A percentile compares a stretch with the other conserved stretches of the same genome.
These are phyloP conservation scores for Heteromyza rotundicornis DNA, from an alignment of 2,888 invertebrate genomes.

Conservation along the genomic window DNA sequence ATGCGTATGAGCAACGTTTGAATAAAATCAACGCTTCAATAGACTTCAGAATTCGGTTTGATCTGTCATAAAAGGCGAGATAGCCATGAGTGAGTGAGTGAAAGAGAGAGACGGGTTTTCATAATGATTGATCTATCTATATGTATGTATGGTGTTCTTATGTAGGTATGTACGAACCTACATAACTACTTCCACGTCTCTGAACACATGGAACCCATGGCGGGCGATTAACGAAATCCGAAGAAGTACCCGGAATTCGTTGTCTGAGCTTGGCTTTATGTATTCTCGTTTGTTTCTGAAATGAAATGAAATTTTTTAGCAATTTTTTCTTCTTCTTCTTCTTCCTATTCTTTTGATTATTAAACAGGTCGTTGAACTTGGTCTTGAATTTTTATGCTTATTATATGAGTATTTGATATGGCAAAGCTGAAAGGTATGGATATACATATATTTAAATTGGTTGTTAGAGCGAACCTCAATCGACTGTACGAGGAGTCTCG, in stretches of 20 bases:
- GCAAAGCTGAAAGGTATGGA: constrained; percentile 17
- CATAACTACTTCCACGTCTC: neutral
- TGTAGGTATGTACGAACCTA: constrained; percentile 9
- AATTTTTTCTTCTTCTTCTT: constrained; percentile 17
- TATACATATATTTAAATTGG: neutral
- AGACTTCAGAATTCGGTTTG: too few relatives aligned
- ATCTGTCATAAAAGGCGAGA: too few relatives aligned
- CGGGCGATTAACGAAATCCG: constrained; percentile 1
- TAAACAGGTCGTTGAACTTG: constrained; percentile 55
- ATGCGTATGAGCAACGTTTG: constrained; percentile 9
- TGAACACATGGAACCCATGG: neutral
- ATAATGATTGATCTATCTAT: constrained; percentile 8
- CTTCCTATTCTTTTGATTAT: constrained; percentile 29
- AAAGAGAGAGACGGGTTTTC: neutral
- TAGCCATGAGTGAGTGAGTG: neutral
- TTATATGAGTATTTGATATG: constrained; percentile 59
- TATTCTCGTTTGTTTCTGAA: constrained; percentile 18
- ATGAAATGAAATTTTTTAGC: too few relatives aligned
- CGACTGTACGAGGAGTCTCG: neutral
- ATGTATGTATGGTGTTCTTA: constrained; percentile 20
- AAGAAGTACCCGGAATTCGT: constrained; percentile 25
- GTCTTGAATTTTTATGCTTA: constrained; percentile 50
- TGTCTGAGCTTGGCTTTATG: constrained; percentile 5
- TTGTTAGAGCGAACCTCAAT: too few relatives aligned
- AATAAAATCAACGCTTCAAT: too few relatives aligned